Conservation (phyloP, 2,888 invertebrate species). For the Sminthurinus aureus region DNA sequence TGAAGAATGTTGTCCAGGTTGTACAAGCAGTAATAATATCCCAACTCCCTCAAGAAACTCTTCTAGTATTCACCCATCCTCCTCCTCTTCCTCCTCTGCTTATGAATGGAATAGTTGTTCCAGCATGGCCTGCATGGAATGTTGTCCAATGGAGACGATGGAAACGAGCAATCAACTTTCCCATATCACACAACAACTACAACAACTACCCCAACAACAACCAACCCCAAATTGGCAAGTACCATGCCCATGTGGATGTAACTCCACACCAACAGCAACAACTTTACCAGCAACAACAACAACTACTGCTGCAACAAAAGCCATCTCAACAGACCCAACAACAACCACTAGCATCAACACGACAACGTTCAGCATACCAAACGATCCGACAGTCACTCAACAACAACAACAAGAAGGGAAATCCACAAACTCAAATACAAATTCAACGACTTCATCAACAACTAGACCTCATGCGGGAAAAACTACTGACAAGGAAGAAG, state of each 20-base stretch:
- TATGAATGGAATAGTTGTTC: not conserved
- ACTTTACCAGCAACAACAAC: not conserved
- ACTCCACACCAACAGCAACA: not conserved
- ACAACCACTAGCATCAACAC: not conserved
- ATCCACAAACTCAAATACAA: not conserved
- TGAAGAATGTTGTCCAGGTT: not conserved
- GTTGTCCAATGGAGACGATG: not conserved
- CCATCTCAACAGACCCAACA: not conserved
- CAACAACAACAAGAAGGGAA: too few relatives aligned
- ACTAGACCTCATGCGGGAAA: not conserved
- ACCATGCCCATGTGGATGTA: constrained; percentile 9
- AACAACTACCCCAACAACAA: not conserved
- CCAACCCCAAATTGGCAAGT: not conserved
- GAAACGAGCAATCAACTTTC: not conserved
- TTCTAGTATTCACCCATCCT: not conserved
- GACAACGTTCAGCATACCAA: not conserved
- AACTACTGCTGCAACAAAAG: not conserved
- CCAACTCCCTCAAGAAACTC: too few relatives aligned
- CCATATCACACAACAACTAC: not conserved
- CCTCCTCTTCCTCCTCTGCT: not conserved
- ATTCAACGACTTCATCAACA: not conserved
- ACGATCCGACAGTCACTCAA: too few relatives aligned
- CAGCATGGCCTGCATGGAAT: not conserved
- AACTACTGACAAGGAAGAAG: not conserved
- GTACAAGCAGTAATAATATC: not conserved